Evolutionary conservation across 2,888 invertebrate species (phyloP).

Genomic region (Timema podura): DNA sequence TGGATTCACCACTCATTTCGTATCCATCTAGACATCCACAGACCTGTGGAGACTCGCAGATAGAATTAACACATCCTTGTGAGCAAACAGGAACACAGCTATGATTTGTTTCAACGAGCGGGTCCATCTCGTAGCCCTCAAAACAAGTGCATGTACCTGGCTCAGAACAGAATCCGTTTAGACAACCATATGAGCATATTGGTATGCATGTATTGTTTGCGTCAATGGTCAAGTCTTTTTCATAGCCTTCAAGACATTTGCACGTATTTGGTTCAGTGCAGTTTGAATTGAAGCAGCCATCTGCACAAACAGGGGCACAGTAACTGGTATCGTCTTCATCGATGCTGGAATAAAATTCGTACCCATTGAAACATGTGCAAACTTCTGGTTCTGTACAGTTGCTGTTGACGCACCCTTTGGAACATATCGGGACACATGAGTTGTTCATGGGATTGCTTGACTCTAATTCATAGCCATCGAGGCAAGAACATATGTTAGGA

Average conservation of each 20-base stretch:
- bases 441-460: slow-evolving; percentile 29
- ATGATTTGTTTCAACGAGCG: background rate
- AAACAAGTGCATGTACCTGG: slow-evolving; percentile 73
- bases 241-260: slow-evolving; percentile 44
- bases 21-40: slow-evolving; percentile 44
- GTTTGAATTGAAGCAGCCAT: slow-evolving; percentile 41
- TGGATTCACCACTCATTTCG: slow-evolving; percentile 22
- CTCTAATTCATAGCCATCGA: slow-evolving; percentile 22
- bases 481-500: slow-evolving; percentile 35
- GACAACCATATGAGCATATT: slow-evolving; percentile 63
- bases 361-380: slow-evolving; percentile 47
- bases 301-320: slow-evolving; percentile 46
- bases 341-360: slow-evolving; percentile 40
- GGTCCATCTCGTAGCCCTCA: slow-evolving; percentile 56
- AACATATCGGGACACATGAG: slow-evolving; percentile 27
- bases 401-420: slow-evolving; percentile 42
- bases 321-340: slow-evolving; percentile 13
- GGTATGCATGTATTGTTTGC: slow-evolving; percentile 39
- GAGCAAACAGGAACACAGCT: slow-evolving; percentile 26
- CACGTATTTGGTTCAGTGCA: slow-evolving; percentile 25
- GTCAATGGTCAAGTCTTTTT: slow-evolving; percentile 40
- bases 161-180: slow-evolving; percentile 66
- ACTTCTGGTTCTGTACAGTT: slow-evolving; percentile 45
- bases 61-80: slow-evolving; percentile 30
- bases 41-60: slow-evolving; percentile 39